Evolutionary conservation across 1,140 invertebrate species (phyloP).

Genomic region (Epicauta chinensis): DNA sequence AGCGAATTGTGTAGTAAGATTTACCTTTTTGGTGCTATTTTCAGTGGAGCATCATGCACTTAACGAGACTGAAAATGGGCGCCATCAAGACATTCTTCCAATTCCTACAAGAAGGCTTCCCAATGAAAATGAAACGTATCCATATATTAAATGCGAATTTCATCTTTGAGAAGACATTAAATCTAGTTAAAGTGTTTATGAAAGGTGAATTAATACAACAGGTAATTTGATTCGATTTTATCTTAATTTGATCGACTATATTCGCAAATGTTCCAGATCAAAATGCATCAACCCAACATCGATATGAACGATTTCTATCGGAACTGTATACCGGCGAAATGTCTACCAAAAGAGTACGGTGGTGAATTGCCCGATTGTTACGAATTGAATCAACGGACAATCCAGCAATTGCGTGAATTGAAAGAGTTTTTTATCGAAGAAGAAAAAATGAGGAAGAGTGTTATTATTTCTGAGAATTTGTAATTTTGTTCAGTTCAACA

Average conservation of each 20-base stretch:
- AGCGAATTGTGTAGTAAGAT: not conserved
- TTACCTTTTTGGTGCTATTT: slow-evolving; percentile 8
- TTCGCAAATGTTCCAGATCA: slow-evolving; percentile 37
- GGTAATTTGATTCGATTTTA: slow-evolving; percentile 41
- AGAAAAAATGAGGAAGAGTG: slow-evolving; percentile 25
- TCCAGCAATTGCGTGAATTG: slow-evolving; percentile 38
- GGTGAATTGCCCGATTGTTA: slow-evolving; percentile 42
- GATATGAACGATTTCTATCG: slow-evolving; percentile 43
- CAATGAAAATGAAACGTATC: slow-evolving; percentile 53
- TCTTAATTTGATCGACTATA: not conserved
- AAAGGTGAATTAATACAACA: slow-evolving; percentile 56
- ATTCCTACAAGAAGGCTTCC: slow-evolving; percentile 52
- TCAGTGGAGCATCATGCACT: slow-evolving; percentile 46
- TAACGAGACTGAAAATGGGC: slow-evolving; percentile 47
- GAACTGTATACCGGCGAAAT: slow-evolving; percentile 41
- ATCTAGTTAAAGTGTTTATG: slow-evolving; percentile 57
- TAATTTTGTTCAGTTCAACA: no score
- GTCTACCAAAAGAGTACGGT: slow-evolving; percentile 46
- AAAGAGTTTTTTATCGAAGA: slow-evolving; percentile 43
- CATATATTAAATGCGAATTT: slow-evolving; percentile 59
- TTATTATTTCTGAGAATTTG: no score
- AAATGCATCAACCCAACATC: slow-evolving; percentile 40
- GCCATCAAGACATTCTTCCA: slow-evolving; percentile 44
- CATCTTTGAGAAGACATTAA: slow-evolving; percentile 56
- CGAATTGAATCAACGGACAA: slow-evolving; percentile 38